These are phyloP conservation scores for Formicarius rufipectus DNA, from an alignment of 2,113 vertebrate species.

Conservation along the genomic window DNA sequence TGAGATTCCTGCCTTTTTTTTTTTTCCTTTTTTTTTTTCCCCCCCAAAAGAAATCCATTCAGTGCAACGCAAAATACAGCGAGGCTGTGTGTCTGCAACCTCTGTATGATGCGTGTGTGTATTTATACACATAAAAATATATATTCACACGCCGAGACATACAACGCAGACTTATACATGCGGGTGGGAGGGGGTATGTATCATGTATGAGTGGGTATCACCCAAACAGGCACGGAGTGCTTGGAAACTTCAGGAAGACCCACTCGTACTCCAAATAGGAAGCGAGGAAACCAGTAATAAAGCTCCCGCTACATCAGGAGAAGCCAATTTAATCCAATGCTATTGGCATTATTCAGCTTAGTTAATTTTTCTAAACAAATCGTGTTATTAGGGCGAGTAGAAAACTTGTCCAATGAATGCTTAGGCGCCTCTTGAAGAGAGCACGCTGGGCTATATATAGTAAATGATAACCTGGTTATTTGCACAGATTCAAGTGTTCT, in stretches of 20 bases:
- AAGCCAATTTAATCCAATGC: background rate
- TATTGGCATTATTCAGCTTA: background rate
- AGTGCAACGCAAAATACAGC: background rate
- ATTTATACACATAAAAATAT: background rate
- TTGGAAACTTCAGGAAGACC: background rate
- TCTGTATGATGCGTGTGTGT: accelerated
- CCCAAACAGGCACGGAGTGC: background rate
- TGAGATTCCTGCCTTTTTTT: background rate
- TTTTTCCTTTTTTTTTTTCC: accelerated
- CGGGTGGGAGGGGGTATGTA: background rate
- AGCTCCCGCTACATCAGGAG: background rate
- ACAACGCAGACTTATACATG: accelerated
- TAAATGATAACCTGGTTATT: constrained; percentile 51
- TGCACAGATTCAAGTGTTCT: background rate
- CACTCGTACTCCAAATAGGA: background rate
- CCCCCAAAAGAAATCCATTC: background rate
- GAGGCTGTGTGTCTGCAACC: background rate
- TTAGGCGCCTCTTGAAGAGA: background rate
- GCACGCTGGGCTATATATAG: constrained; percentile 39
- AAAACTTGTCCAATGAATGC: background rate
- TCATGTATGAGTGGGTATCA: too few species aligned
- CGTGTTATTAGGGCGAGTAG: background rate
- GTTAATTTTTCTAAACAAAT: background rate
- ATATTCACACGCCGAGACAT: background rate
- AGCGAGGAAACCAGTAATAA: background rate